Evolutionary conservation across 2,113 vertebrate genomes (phyloP).

Genomic region (Eulemur rufifrons): DNA sequence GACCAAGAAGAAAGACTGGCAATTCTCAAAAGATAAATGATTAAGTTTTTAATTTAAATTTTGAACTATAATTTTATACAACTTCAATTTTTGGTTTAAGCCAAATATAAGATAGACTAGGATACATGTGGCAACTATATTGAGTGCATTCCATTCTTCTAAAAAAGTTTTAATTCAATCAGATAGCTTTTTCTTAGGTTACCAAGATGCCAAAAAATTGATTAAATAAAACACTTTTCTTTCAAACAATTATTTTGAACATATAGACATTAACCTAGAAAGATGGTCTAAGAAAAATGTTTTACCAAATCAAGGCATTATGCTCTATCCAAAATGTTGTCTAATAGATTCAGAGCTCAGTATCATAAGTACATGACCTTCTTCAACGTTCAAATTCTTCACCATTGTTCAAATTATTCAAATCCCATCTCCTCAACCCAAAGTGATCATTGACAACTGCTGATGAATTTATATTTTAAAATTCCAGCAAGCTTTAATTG

Average conservation of each 20-base stretch:
- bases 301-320: neutral
- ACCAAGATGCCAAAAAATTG: neutral
- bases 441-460: constrained; percentile 2
- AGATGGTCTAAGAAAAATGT: constrained; percentile 17
- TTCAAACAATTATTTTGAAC: constrained; percentile 30
- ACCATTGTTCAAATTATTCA: constrained; percentile 46
- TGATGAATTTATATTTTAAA: constrained; percentile 45
- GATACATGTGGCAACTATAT: neutral
- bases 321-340: neutral
- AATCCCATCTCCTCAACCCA: neutral
- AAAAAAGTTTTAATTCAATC: neutral
- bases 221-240: neutral
- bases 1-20: neutral
- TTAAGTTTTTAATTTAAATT: constrained; percentile 29
- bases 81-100: constrained; percentile 40
- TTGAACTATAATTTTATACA: neutral
- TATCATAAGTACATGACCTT: neutral
- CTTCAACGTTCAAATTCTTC: neutral
- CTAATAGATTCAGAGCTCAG: neutral
- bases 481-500: neutral
- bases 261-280: constrained; percentile 2
- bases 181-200: constrained; percentile 9
- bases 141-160: neutral
- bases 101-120: constrained; percentile 20
- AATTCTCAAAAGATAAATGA: constrained; percentile 44